These are phyloP conservation scores for Smutsia gigantea DNA, from an alignment of 2,797 vertebrate species.

Conservation along the genomic window DNA sequence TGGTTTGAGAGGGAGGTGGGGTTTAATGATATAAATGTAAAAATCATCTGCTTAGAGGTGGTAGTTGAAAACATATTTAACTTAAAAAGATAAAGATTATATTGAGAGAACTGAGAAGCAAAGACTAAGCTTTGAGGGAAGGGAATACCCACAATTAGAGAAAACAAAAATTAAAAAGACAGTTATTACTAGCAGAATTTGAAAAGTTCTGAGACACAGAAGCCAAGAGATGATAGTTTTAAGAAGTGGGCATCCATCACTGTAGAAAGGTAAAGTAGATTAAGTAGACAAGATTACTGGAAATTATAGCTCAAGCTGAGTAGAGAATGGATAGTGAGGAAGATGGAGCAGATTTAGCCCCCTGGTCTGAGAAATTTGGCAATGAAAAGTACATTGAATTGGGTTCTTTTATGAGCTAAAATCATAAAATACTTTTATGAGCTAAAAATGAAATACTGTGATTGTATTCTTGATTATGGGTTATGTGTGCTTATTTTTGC, in stretches of 20 bases:
- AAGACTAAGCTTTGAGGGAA: background rate
- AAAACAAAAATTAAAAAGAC: background rate
- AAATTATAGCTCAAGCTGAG: background rate
- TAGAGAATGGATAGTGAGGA: background rate
- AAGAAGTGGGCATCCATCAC: background rate
- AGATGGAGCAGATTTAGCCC: background rate
- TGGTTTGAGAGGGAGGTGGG: background rate
- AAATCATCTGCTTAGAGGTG: background rate
- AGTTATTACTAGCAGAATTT: constrained; percentile 19
- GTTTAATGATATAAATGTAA: constrained; percentile 14
- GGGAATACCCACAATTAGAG: background rate
- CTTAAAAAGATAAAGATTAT: background rate
- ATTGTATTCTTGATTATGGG: constrained; percentile 39
- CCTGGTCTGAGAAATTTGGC: background rate
- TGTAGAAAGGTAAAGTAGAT: background rate
- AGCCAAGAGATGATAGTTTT: constrained; percentile 11
- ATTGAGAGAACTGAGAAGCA: constrained; percentile 27
- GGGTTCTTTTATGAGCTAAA: constrained; percentile 22
- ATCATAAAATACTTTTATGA: no score
- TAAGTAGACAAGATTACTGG: background rate
- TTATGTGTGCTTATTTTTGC: constrained; percentile 56
- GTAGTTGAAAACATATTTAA: background rate
- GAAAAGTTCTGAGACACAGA: constrained; percentile 13
- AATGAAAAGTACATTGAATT: background rate
- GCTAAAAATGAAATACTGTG: background rate